phyloP scores from a whole-genome alignment of 2,888 invertebrate genomes.

The Elegia similella region DNA sequence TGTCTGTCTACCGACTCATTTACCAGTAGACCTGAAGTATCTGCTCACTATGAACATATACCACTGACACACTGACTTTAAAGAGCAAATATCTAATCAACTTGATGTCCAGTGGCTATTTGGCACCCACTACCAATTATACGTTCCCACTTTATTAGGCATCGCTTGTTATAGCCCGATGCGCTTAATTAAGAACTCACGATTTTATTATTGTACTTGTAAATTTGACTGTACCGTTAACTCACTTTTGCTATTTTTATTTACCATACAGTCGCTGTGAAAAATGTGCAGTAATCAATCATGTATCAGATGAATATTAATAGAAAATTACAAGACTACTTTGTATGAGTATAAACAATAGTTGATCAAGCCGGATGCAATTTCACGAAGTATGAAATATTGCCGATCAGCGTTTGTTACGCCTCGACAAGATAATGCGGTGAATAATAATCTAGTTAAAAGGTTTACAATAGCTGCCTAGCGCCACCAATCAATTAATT shows the following conservation, averaged over 20 bases:
- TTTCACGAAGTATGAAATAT: background rate
- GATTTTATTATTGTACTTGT: background rate
- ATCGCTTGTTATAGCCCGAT: background rate
- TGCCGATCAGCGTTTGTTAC: background rate
- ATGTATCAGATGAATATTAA: constrained; percentile 10
- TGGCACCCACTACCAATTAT: background rate
- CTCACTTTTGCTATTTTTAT: background rate
- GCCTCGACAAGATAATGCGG: background rate
- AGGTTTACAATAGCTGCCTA: no score
- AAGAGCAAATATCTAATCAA: no score
- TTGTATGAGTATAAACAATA: background rate
- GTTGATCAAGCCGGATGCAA: background rate
- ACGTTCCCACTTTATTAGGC: background rate
- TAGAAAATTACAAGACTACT: background rate
- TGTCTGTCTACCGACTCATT: no score
- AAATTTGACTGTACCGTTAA: background rate
- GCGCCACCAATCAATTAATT: no score
- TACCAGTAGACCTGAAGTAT: no score
- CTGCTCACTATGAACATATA: no score
- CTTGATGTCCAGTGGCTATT: background rate
- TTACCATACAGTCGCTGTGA: background rate
- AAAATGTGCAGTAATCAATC: background rate
- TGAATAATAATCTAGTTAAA: background rate
- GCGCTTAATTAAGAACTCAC: constrained; percentile 2
- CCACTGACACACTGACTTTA: no score